These are phyloP conservation scores for Endomychus coccineus DNA, from an alignment of 2,888 invertebrate genomes.

Conservation along the genomic window DNA sequence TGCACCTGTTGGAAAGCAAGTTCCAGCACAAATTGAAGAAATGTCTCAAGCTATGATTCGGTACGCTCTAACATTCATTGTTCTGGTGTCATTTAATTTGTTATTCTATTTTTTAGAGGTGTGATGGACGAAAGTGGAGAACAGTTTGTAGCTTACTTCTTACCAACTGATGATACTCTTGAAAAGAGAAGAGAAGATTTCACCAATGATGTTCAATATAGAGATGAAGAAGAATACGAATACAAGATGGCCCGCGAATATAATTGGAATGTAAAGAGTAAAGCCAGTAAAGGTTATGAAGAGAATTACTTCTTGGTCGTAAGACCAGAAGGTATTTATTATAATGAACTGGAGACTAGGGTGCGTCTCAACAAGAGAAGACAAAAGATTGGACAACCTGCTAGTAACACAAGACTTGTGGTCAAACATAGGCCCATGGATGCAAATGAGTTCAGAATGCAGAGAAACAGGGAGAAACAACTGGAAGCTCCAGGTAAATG, in stretches of 20 bases:
- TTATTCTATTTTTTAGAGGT: slow-evolving; percentile 58
- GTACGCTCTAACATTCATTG: slow-evolving; percentile 42
- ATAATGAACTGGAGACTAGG: slow-evolving; percentile 91
- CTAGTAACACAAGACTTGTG: slow-evolving; percentile 75
- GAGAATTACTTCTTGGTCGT: slow-evolving; percentile 96
- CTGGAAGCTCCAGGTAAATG: slow-evolving; percentile 79
- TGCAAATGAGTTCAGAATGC: slow-evolving; percentile 78
- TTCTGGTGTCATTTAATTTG: slow-evolving; percentile 2
- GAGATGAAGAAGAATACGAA: slow-evolving; percentile 89
- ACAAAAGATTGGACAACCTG: slow-evolving; percentile 57
- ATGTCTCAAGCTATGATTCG: slow-evolving; percentile 99
- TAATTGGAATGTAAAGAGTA: slow-evolving; percentile 99
- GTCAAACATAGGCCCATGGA: slow-evolving; percentile 86
- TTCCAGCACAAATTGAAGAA: slow-evolving; percentile 86
- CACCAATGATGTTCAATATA: slow-evolving; percentile 66
- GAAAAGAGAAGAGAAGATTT: slow-evolving; percentile 81
- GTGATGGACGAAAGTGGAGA: slow-evolving; percentile 99
- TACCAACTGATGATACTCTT: slow-evolving; percentile 89
- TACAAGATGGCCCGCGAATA: slow-evolving; percentile 97
- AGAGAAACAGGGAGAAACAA: slow-evolving; percentile 77
- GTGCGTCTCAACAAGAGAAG: slow-evolving; percentile 90
- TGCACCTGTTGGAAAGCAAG: slow-evolving; percentile 79
- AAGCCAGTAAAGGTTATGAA: slow-evolving; percentile 64
- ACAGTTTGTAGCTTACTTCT: slow-evolving; percentile 97
- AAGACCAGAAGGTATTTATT: slow-evolving; percentile 83